Conservation (phyloP, 1,140 invertebrate species). For the Monochamus saltuarius region DNA sequence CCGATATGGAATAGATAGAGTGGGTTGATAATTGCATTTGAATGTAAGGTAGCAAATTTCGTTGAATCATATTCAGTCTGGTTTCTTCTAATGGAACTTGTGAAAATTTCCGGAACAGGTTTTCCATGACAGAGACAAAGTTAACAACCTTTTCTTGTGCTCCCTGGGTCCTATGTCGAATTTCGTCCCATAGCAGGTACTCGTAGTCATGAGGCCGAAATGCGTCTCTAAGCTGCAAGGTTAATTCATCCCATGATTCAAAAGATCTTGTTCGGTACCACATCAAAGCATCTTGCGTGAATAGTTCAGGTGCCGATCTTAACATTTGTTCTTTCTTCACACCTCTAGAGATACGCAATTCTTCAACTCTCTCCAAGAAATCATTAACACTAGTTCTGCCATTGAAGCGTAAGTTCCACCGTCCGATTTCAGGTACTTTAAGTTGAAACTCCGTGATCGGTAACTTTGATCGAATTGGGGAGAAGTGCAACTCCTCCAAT, state of each 20-base stretch:
- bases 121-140: slow-evolving; percentile 12
- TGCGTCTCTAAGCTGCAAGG: background rate
- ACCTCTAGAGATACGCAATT: no score
- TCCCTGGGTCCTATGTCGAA: slow-evolving; percentile 13
- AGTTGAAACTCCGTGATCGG: no score
- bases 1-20: no score
- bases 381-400: no score
- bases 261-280: slow-evolving; percentile 17
- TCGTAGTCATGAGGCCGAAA: slow-evolving; percentile 19
- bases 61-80: slow-evolving; percentile 8
- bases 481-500: no score
- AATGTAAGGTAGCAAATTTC: no score
- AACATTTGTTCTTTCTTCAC: slow-evolving; percentile 10
- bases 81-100: no score
- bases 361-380: no score
- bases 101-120: background rate
- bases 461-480: no score
- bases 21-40: no score
- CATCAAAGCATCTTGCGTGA: slow-evolving; percentile 12
- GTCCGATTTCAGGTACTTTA: no score
- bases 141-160: slow-evolving; percentile 1
- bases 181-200: slow-evolving; percentile 19
- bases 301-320: slow-evolving; percentile 22
- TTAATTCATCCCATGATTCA: slow-evolving; percentile 9
- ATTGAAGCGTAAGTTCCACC: no score